Base-by-base conservation (phyloP, 1,140 invertebrate genomes). In the Drosophila pallidifrons region DNA sequence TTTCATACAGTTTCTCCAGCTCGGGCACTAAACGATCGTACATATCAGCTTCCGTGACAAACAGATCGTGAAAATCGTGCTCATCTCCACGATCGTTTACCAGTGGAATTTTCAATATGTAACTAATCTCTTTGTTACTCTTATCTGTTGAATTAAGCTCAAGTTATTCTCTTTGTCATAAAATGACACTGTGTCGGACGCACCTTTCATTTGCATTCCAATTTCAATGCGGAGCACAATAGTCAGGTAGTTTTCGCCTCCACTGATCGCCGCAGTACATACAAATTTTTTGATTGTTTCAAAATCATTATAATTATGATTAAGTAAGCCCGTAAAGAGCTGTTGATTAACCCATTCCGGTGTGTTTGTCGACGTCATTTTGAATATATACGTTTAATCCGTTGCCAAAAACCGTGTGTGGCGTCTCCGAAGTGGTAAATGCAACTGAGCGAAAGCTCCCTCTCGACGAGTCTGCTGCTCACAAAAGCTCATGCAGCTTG, bases 321-420 rank as follows among this genome's bases (percentile, higher is more conserved):
- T 86, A 3, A 94, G 65, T 46, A 93, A 61, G 59, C 89, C 92
- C 63, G 93, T 74, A 3, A 93, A 75, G 15, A 93, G 93, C 49
- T 93, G 75, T 45, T 78, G 54, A 73, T 93, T 93, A 43, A 94
- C 68, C 94, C 94, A 94, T 20, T 80, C 25, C 55, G 92, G 92
- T 10, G 55, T 46, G 6, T 43, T 49, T 25, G 15, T 16, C 0
- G 59, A 25, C 20, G 73, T 32, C 81, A 83, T 83, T 43, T 35
- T 25, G 1, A 25, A n/a, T 30, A 16, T 52, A 3, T 68, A 15
- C 30, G 11, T 35, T 8, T n/a, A 43, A 52, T 52, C 54, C 3
- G 16, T 46, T 15, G 1, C 20, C 15, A 59, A 41, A 13, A 46
- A 52, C 59, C 43, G 43, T 8, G 72, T 61, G 20, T 57, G 45